Percentiles rank a stretch among this genome's conserved stretches.
Evolutionary conservation across 2,113 vertebrate genomes (phyloP).

Genomic region (Eurypyga helias): DNA sequence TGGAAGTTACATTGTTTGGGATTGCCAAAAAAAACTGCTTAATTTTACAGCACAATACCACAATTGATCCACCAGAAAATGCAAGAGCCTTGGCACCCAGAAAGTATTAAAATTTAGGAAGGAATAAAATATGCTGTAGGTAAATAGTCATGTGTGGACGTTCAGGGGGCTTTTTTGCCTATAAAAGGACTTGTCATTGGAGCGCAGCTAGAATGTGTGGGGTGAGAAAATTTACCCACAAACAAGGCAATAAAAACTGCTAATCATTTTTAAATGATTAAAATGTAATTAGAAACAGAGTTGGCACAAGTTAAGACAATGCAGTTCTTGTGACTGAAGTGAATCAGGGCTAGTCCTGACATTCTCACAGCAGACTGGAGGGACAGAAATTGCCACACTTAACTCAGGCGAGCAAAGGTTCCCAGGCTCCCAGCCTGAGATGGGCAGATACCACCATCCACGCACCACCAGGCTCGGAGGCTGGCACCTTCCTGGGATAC

Average conservation of each 20-base stretch:
- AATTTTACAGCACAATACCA: slow-evolving; percentile 65
- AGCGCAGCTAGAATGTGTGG: slow-evolving; percentile 62
- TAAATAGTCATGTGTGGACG: slow-evolving; percentile 1
- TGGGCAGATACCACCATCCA: background rate
- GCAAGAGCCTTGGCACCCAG: slow-evolving; percentile 40
- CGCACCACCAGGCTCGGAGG: background rate
- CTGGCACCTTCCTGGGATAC: background rate
- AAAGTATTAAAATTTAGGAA: slow-evolving; percentile 55
- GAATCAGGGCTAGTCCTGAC: slow-evolving; percentile 56
- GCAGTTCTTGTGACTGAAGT: slow-evolving; percentile 58
- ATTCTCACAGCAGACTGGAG: slow-evolving; percentile 53
- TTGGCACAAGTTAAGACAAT: slow-evolving; percentile 71
- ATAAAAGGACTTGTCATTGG: slow-evolving; percentile 63
- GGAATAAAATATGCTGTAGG: slow-evolving; percentile 65
- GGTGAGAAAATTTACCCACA: slow-evolving; percentile 69
- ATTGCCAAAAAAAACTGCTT: slow-evolving; percentile 63
- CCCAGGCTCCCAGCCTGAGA: slow-evolving; percentile 41
- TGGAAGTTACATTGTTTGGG: slow-evolving; percentile 59
- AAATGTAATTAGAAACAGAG: slow-evolving; percentile 71
- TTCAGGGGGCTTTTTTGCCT: slow-evolving; percentile 47
- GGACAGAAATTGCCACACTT: slow-evolving; percentile 60
- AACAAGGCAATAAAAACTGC: slow-evolving; percentile 70
- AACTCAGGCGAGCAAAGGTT: slow-evolving; percentile 46
- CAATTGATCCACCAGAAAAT: slow-evolving; percentile 60
- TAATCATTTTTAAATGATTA: slow-evolving; percentile 74